phyloP scores from a whole-genome alignment of 2,113 vertebrate species.

The Xerus inauris region DNA sequence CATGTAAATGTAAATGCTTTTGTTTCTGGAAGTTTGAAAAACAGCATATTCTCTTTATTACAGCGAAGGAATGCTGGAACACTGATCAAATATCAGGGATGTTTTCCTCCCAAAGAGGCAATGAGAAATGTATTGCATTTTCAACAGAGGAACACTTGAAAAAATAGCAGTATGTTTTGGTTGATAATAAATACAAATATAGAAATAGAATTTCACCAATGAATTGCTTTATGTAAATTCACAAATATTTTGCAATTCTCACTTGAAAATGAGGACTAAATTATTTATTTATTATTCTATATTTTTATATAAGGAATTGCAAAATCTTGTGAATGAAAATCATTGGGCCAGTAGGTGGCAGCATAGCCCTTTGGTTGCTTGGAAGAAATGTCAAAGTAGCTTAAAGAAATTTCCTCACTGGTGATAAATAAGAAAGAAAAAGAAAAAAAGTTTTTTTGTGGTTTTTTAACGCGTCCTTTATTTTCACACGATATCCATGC shows the following conservation, averaged over 20 bases:
- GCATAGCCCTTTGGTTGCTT: constrained; percentile 82
- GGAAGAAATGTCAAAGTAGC: background rate
- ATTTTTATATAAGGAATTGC: background rate
- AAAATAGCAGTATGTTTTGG: background rate
- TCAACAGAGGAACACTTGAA: background rate
- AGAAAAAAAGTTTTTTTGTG: background rate
- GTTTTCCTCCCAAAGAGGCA: background rate
- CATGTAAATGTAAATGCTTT: background rate
- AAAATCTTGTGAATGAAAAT: background rate
- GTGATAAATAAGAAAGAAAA: constrained; percentile 13
- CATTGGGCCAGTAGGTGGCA: constrained; percentile 84
- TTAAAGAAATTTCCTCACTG: background rate
- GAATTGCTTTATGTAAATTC: background rate
- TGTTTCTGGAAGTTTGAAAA: background rate
- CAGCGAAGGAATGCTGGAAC: background rate
- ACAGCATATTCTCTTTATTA: background rate
- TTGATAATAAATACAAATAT: background rate
- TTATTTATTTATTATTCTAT: background rate
- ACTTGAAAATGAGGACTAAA: background rate
- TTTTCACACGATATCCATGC: background rate
- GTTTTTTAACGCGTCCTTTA: background rate
- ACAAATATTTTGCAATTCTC: background rate
- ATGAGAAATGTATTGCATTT: background rate
- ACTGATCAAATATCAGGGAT: background rate
- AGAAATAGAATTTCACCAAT: background rate